Evolutionary conservation across 2,797 vertebrate genomes (phyloP), one percentile per base, ranked within the genome.

Genomic region (Austrolebias charrua): DNA sequence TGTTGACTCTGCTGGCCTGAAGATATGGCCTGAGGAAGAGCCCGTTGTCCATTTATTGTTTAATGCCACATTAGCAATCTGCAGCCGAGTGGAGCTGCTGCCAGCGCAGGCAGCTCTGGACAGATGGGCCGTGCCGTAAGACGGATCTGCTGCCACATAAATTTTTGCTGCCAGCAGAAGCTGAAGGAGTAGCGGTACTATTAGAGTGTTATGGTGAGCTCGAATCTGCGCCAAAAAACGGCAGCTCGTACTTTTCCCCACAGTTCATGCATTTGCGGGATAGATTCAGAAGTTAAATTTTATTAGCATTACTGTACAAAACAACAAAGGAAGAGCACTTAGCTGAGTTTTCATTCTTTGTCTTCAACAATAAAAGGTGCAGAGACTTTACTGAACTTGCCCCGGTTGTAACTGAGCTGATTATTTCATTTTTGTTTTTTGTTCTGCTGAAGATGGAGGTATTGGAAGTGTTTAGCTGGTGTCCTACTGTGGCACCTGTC

Each of bases 31-130:
- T 79, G 87, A 89, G 82, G 79, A 87, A 77, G 68, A 43, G 60
- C 57, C 73, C 74, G 81, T 81, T 66, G 53, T 85, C 80, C 85
- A 82, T 90, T 88, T 92, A 88, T 90, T 81, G 81, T 85, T 87
- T 82, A 84, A 84, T 89, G 90, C 84, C 90, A 91, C 90, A 91
- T 93, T 93, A 92, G 85, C 91, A 92, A 90, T 90, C 89, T 92
- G 91, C 87, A 76, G 74, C 52, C 77, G 64, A 66, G 43, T 24
- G 80, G 73, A 87, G 81, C 13, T 13, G 75, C 76, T 91, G 91
- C 88, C 92, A 92, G 86, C 59, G 69, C 66, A 60, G 85, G 77
- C 89, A 81, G 88, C 81, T 67, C 64, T 28, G 78, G 87, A 89
- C 92, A 93, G 92, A 92, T 93, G 92, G 92, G 90, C 84, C 60